Conservation (phyloP, 2,888 invertebrate species). For the Noctua janthe region DNA sequence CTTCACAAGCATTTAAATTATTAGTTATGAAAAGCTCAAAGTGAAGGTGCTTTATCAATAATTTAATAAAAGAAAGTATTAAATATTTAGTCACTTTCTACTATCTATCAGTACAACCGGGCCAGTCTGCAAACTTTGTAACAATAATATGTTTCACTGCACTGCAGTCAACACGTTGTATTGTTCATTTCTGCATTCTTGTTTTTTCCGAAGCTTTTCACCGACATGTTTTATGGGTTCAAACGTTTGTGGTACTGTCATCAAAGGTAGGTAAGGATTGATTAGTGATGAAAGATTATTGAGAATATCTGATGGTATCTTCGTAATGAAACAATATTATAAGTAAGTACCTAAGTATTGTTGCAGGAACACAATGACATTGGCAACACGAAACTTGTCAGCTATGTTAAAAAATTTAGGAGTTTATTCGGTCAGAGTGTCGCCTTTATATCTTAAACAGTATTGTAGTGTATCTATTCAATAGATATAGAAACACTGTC, state of each 20-base stretch:
- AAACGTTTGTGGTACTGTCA: background rate
- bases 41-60: background rate
- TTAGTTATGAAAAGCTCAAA: background rate
- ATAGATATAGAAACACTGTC: too few species aligned
- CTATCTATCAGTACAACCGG: background rate
- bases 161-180: slow-evolving; percentile 29
- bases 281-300: background rate
- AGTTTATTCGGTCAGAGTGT: background rate
- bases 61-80: background rate
- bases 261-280: too few species aligned
- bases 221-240: background rate
- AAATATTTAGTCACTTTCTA: background rate
- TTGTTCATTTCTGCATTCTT: slow-evolving; percentile 6
- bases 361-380: background rate
- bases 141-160: slow-evolving; percentile 17
- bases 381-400: background rate
- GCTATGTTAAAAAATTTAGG: background rate
- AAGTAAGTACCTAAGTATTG: background rate
- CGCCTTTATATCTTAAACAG: background rate
- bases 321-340: background rate
- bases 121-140: background rate
- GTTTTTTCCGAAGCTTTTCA: slow-evolving; percentile 13
- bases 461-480: background rate
- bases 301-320: background rate
- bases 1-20: background rate